Evolutionary conservation across 1,140 invertebrate genomes (phyloP), one percentile per base, ranked within the genome.

Genomic region (Daktulosphaira vitifoliae): DNA sequence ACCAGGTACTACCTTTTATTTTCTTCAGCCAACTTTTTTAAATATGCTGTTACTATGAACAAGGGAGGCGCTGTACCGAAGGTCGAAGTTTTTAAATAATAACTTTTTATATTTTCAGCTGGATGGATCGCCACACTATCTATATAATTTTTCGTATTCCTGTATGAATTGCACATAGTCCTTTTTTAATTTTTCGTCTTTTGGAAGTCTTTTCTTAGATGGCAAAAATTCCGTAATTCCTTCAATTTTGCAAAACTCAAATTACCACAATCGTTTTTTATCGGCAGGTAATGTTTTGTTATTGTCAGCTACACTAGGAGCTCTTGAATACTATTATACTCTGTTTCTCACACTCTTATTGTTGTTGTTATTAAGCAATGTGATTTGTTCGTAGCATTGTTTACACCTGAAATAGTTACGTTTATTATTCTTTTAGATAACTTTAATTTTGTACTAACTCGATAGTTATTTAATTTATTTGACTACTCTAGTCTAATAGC

Each of bases 51-150:
- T 8, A 74, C 73, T 2, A 74, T 67, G 66, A 65, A 73, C 2
- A 74, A 70, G 15, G 72, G 71, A 8, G 72, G 65, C 65, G 71
- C 67, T 16, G 67, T 66, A n/a, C 73, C 74, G 66, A 71, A n/a
- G 2, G 72, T 74, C 1, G 75, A 68, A 2, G 69, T 73, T 18
- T 68, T 59, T 11, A 75, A 66, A 33, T 48, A 16, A 59, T 68
- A 77, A 42, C 71, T 68, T 18, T 53, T 20, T 5, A 76, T 65
- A 3, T 68, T 39, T 16, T 73, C 54, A 20, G 66, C 50, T 9
- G 67, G 59, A 15, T 56, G 29, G 71, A 33, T n/a, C n/a, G n/a
- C n/a, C n/a, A n/a, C n/a, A n/a, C n/a, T n/a, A n/a, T n/a, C n/a
- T n/a, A n/a, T 68, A 68, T 13, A 76, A 51, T 3, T 65, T n/a